These are phyloP conservation scores for Morbakka virulenta DNA, from an alignment of 30 jellyfish, hydroid and myxozoan species.

Conservation along the genomic window DNA sequence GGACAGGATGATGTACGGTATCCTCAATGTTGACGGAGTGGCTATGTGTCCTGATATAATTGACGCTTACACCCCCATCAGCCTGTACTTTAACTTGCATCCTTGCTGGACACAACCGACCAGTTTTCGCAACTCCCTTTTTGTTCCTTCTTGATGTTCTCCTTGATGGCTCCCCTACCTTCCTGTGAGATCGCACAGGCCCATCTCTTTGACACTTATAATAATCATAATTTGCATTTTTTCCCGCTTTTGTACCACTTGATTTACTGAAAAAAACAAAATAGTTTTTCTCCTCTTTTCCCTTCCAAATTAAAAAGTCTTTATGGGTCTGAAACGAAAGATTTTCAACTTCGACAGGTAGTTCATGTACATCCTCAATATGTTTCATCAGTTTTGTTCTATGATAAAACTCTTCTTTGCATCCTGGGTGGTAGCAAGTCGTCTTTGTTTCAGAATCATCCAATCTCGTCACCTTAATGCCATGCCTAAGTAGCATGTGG, in stretches of 20 bases:
- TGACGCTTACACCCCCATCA: slow-evolving; percentile 27
- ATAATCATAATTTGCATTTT: slow-evolving; percentile 16
- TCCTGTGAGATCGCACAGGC: neutral
- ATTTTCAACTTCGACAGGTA: slow-evolving; percentile 7
- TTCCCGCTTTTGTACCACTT: slow-evolving; percentile 6
- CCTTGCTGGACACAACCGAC: slow-evolving; percentile 21
- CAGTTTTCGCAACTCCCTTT: neutral
- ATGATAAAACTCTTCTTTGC: slow-evolving; percentile 8
- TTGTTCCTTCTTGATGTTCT: neutral
- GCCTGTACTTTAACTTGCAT: slow-evolving; percentile 1
- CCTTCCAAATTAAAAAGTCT: slow-evolving; percentile 20
- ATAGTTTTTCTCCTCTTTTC: slow-evolving; percentile 14
- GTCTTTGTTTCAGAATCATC: slow-evolving; percentile 14
- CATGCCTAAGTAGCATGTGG: slow-evolving; percentile 9
- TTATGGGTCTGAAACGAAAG: neutral
- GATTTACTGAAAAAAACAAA: slow-evolving; percentile 13
- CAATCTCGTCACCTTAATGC: neutral
- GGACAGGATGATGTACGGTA: slow-evolving; percentile 12
- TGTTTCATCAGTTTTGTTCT: slow-evolving; percentile 11
- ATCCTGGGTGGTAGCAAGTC: slow-evolving; percentile 10
- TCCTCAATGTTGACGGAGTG: slow-evolving; percentile 21
- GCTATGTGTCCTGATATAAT: slow-evolving; percentile 23
- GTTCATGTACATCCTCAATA: slow-evolving; percentile 1
- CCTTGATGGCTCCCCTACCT: neutral
- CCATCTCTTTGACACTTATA: slow-evolving; percentile 26